A percentile compares a stretch with the other conserved stretches of the same genome.
Conservation (phyloP, 1,140 invertebrate species). For the Caligus rogercresseyi region DNA sequence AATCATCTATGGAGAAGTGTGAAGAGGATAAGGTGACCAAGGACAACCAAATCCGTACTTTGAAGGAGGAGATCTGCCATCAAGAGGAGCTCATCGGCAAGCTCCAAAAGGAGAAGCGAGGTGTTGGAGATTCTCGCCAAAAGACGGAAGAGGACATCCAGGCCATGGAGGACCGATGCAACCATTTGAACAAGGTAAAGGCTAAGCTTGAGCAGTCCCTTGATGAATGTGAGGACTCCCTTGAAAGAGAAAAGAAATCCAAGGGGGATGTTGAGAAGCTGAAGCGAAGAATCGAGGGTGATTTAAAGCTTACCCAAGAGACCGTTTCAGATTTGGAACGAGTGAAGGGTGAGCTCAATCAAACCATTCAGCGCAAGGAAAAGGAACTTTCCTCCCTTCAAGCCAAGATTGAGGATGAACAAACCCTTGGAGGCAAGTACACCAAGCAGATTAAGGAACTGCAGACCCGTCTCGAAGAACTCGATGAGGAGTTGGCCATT, state of each 20-base stretch:
- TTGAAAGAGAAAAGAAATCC: conserved; percentile 98
- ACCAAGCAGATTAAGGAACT: conserved; percentile 44
- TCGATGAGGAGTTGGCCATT: conserved; percentile 50
- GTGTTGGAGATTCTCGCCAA: conserved; percentile 37
- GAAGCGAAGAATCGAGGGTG: conserved; percentile 86
- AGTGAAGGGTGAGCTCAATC: conserved; percentile 41
- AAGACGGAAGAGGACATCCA: conserved; percentile 38
- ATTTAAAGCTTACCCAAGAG: conserved; percentile 91
- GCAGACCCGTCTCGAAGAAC: conserved; percentile 37
- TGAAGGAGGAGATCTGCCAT: conserved; percentile 42
- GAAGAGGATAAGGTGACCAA: conserved; percentile 41
- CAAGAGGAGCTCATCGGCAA: conserved; percentile 44
- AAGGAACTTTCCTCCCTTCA: conserved; percentile 81
- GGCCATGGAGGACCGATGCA: conserved; percentile 41
- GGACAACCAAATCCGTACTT: conserved; percentile 42
- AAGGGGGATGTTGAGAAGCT: conserved; percentile 96
- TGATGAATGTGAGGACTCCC: conserved; percentile 87
- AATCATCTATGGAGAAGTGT: conserved; percentile 28
- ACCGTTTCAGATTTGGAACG: conserved; percentile 55
- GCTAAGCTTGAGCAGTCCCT: conserved; percentile 88
- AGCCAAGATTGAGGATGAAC: conserved; percentile 42
- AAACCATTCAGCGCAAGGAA: conserved; percentile 86
- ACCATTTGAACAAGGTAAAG: conserved; percentile 41
- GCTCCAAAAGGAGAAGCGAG: conserved; percentile 43
- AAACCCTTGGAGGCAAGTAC: conserved; percentile 37